Base-by-base conservation (phyloP, 1,140 invertebrate genomes). In the Leptinotarsa defecta region DNA sequence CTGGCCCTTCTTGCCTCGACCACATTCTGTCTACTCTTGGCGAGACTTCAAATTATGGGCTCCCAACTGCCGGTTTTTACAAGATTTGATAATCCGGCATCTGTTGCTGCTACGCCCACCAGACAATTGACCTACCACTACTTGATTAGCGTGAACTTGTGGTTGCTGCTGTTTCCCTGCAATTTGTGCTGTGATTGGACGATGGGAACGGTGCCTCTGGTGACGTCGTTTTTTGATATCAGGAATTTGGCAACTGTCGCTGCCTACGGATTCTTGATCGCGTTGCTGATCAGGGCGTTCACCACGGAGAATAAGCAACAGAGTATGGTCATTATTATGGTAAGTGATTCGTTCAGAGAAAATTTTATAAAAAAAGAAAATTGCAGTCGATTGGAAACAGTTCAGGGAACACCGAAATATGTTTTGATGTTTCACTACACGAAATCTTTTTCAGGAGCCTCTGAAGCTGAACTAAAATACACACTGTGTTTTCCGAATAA, bases 141-240 rank as follows among this genome's bases (percentile, higher is more conserved):
- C 87, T 89, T 99, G 74, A 91, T 96, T 64, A 92, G 94, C 48
- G 89, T 98, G 49, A 99, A 99, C 87, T 88, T 93, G 48, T 97
- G 95, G 93, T 87, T 98, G 61, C 87, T 99, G 65, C 88, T 97
- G 49, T 93, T 95, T 84, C 97, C 97, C 15, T 94, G 92, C 77
- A 90, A 94, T 81, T 89, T 99, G 17, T 98, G 96, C 87, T 98
- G 96, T 86, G 97, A 99, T 87, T 99, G 97, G 97, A 98, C 97
- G 63, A 99, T 99, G 97, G 96, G 96, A 49, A 98, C 97, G 34
- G 93, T 99, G 71, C 95, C 96, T 0, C 84, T 98, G 13, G 88
- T 99, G 13, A 90, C 92, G 74, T 92, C 91, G 49, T 90, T 97
- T 80, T 77, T 88, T 1, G 97, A 99, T 87, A 82, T 88, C 1